These are phyloP conservation scores for Drepana arcuata DNA, from an alignment of 1,140 invertebrate genomes.

Conservation along the genomic window DNA sequence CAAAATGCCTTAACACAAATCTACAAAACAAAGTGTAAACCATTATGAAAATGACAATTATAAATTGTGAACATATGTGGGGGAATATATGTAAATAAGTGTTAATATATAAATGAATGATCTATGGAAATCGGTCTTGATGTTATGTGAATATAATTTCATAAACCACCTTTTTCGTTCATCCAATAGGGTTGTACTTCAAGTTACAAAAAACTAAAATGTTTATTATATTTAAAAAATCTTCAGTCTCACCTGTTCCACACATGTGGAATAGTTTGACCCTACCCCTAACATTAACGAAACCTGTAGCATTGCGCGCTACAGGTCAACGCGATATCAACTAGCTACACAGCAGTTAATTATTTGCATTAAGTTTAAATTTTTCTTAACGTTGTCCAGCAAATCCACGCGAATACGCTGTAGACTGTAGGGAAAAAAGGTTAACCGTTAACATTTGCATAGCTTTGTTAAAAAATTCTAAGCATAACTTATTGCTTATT, in stretches of 20 bases:
- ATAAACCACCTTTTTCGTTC: slow-evolving; percentile 13
- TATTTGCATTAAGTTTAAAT: slow-evolving; percentile 55
- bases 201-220: slow-evolving; percentile 42
- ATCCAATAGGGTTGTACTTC: slow-evolving; percentile 11
- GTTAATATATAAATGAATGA: too few relatives aligned
- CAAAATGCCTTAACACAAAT: too few relatives aligned
- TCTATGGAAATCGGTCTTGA: slow-evolving; percentile 14
- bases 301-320: slow-evolving; percentile 73
- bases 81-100: too few relatives aligned
- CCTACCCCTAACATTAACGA: slow-evolving; percentile 69
- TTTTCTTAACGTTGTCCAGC: slow-evolving; percentile 61
- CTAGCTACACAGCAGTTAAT: slow-evolving; percentile 65
- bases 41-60: too few relatives aligned
- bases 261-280: slow-evolving; percentile 59
- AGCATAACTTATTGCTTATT: slow-evolving; percentile 27
- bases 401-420: slow-evolving; percentile 63
- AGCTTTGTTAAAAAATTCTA: slow-evolving; percentile 56
- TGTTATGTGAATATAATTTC: slow-evolving; percentile 9
- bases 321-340: slow-evolving; percentile 65
- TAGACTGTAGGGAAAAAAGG: slow-evolving; percentile 73
- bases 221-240: slow-evolving; percentile 62
- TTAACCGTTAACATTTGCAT: slow-evolving; percentile 60
- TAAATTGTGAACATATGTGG: too few relatives aligned
- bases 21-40: too few relatives aligned
- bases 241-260: slow-evolving; percentile 71